Evolutionary conservation across 2,888 invertebrate species (phyloP), one percentile per base, ranked within the genome.

Genomic region (Drosophila hamatofila): DNA sequence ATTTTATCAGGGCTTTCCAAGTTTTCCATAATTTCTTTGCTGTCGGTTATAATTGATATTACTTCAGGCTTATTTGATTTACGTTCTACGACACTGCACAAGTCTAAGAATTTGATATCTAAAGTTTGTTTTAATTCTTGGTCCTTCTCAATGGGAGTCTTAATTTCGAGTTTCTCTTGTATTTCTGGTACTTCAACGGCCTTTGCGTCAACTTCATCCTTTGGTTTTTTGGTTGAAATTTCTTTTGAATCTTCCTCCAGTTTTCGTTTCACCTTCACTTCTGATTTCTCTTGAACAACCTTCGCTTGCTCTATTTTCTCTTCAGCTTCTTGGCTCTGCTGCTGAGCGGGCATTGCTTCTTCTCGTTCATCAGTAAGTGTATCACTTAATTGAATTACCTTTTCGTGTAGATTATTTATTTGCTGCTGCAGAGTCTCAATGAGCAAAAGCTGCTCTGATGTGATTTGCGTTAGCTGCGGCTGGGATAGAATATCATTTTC

Each of bases 391-490:
- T 80, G 65, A 0, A 46, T 68, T 0, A 91, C 58, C 21, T 88
- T 89, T 0, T 72, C 68, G 57, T 91, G 87, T 2, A 92, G 70
- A 33, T 72, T 76, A 33, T 81, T 75, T 1, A 92, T 74, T 35
- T 91, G 90, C 4, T 71, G 25, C 27, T 84, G 81, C n/a, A 92
- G 83, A 7, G 80, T 74, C 46, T 88, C 83, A 49, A 92, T 88
- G 0, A 88, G 81, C 6, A 58, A 44, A 7, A 82, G 65, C 35
- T 92, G 90, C 0, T 82, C 80, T 2, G 67, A 7, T 21, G 81
- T 84, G 2, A 90, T 65, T 16, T 82, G 69, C 1, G 69, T 71
- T 0, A 89, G 69, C 35, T 90, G 78, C 1, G 79, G 61, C 30
- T 85, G 87, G 0, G 78, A 72, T 0, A 91, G 71, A 9, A 92